phyloP scores from a whole-genome alignment of 1,140 invertebrate species.

The Drosophila ficusphila region DNA sequence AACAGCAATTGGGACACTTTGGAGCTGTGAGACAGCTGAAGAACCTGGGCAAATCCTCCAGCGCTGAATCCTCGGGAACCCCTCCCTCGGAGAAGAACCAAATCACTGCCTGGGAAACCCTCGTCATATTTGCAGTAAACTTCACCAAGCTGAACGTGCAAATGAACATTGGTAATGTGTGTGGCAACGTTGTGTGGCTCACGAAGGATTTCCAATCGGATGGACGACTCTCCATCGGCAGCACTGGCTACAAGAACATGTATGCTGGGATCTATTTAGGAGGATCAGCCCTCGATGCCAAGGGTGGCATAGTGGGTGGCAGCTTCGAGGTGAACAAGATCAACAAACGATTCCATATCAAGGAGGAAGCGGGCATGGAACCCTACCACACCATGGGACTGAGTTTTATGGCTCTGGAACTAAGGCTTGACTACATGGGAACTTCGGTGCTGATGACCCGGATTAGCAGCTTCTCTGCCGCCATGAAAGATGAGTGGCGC shows the following conservation, averaged over 20 bases:
- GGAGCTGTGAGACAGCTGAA: constrained; percentile 85
- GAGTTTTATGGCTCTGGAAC: constrained; percentile 93
- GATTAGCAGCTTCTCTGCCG: constrained; percentile 92
- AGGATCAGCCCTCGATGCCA: constrained; percentile 96
- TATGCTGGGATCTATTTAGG: constrained; percentile 94
- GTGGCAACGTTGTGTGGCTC: constrained; percentile 97
- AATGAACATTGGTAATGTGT: constrained; percentile 99
- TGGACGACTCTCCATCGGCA: constrained; percentile 96
- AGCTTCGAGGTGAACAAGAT: constrained; percentile 95
- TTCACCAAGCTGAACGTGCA: constrained; percentile 97
- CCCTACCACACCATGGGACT: constrained; percentile 95
- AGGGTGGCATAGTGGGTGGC: constrained; percentile 98
- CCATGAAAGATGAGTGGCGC: constrained; percentile 93
- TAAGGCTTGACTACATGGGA: constrained; percentile 98
- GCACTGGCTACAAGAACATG: constrained; percentile 96
- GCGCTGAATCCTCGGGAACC: constrained; percentile 73
- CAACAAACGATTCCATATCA: constrained; percentile 94
- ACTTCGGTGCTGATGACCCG: constrained; percentile 96
- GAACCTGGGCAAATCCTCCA: constrained; percentile 83
- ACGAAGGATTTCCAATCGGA: constrained; percentile 95
- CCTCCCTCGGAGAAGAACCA: constrained; percentile 82
- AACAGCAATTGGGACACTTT: constrained; percentile 61
- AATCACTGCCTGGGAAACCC: constrained; percentile 94
- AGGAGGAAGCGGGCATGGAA: constrained; percentile 94
- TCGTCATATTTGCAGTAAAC: constrained; percentile 97